Base-by-base conservation (phyloP, 2,113 vertebrate genomes). In the Eonycteris spelaea region DNA sequence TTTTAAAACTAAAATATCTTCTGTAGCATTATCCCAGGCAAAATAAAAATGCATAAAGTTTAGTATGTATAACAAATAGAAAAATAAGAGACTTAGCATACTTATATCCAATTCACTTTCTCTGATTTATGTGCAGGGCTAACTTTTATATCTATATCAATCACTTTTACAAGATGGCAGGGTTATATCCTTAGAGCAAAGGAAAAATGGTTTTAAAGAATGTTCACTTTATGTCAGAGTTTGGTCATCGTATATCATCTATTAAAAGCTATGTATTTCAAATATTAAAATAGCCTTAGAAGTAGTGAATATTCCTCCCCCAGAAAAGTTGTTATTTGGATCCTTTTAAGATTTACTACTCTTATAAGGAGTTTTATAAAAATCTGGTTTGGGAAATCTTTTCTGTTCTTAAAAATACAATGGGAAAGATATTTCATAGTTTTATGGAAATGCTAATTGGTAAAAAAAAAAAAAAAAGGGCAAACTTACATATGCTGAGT, bases 1-100 rank as follows among this genome's bases (percentile, higher is more conserved):
- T 91, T 92, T 88, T 94, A 68, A 93, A 97, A 95, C 97, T 95
- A 97, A 95, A 90, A 96, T 95, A 91, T 26, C 77, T 88, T 92
- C 40, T 48, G 28, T 71, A 73, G 8, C 40, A 90, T 92, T 84
- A 82, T 86, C 38, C 26, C 9, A 88, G 71, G 33, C 45, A 96
- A 97, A 97, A 96, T 88, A 92, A 87, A 93, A 96, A 73, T 71
- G 67, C 40, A 88, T 86, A 61, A 94, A 90, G 43, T 83, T 96
- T 90, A 78, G 86, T 55, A 63, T 88, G 40, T 83, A 43, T 96
- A 75, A 95, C 92, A 95, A 94, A 85, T 67, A 90, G 94, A 51
- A 93, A 96, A 95, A 87, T 79, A 92, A 94, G 63, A 21, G 35
- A 88, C 77, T 91, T 94, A 82, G 63, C 73, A 67, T 70, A 73